Base-by-base conservation (phyloP, 2,113 vertebrate species). In the Sphaerodactylus townsendi region DNA sequence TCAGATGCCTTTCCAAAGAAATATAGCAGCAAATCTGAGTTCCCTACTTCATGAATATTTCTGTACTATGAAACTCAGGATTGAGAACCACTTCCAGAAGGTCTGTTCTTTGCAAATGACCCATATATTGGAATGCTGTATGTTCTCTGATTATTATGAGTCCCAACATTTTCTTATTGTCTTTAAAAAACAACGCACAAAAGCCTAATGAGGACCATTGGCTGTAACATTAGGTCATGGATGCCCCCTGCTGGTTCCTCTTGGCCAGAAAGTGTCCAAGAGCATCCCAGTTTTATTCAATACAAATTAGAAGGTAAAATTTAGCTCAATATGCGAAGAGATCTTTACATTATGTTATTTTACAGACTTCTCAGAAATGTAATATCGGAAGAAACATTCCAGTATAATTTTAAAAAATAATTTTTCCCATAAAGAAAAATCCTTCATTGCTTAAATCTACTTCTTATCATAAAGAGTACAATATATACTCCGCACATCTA, bases 241-340 rank as follows among this genome's bases (percentile, higher is more conserved):
- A 79, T 93, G 89, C 91, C 91, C 84, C 23, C 88, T 68, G 9
- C 76, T 86, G 91, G 87, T 78, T 72, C n/a, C 13, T 30, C 5
- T 30, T n/a, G 39, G 39, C 50, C 82, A 84, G 39, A 13, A 37
- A 72, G 53, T 5, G 5, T 44, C 50, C 48, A 84, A 19, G 25
- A 17, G 48, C 37, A 59, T 56, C 5, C 21, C 11, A 35, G 8
- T 30, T 70, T 13, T 30, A 10, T 4, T 41, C 62, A 28, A 37
- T 25, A n/a, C 35, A 68, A 21, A 77, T 3, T 62, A 62, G 23
- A 62, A 28, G 4, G 25, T 8, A 62, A n/a, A 74, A 33, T n/a
- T n/a, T n/a, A 75, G 39, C 25, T 2, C 35, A 35, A 37, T 46
- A 62, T 48, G 21, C 35, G 28, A 59, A 23, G 3, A 41, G 14